Conservation (phyloP, 2,797 vertebrate genomes). For the Xenentodon cancila region DNA sequence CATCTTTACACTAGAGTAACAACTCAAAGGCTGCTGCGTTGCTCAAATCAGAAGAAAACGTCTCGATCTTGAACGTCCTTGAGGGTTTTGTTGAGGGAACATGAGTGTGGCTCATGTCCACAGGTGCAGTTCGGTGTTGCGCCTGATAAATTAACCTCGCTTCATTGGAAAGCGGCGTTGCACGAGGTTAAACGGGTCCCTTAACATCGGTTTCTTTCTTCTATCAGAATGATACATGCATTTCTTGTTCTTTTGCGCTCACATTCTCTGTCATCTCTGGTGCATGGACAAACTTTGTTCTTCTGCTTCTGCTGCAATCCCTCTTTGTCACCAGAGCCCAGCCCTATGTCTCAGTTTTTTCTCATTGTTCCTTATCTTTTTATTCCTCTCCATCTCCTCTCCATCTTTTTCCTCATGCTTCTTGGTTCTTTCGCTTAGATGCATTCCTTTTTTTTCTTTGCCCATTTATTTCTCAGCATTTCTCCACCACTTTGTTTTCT, state of each 20-base stretch:
- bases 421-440: constrained; percentile 33
- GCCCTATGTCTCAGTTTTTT: constrained; percentile 43
- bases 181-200: constrained; percentile 28
- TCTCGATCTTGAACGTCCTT: constrained; percentile 14
- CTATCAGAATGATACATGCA: constrained; percentile 41
- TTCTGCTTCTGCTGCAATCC: constrained; percentile 40
- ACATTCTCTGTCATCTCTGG: constrained; percentile 33
- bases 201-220: constrained; percentile 31
- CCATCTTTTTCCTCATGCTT: constrained; percentile 44
- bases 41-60: constrained; percentile 10
- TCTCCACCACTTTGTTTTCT: constrained; percentile 11
- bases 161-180: constrained; percentile 22
- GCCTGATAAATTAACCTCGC: constrained; percentile 43
- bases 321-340: constrained; percentile 49
- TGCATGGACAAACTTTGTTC: constrained; percentile 57
- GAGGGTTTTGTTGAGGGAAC: constrained; percentile 12
- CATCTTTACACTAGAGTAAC: background rate
- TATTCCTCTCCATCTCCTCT: constrained; percentile 44
- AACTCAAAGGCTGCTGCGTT: background rate
- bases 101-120: constrained; percentile 17
- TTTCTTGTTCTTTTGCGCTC: constrained; percentile 33
- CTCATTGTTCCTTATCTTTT: constrained; percentile 45
- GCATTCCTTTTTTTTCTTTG: constrained; percentile 45
- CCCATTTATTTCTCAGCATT: constrained; percentile 41
- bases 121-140: constrained; percentile 16